Conservation (phyloP, 2,113 vertebrate species). For the Hiodon tergisus region DNA sequence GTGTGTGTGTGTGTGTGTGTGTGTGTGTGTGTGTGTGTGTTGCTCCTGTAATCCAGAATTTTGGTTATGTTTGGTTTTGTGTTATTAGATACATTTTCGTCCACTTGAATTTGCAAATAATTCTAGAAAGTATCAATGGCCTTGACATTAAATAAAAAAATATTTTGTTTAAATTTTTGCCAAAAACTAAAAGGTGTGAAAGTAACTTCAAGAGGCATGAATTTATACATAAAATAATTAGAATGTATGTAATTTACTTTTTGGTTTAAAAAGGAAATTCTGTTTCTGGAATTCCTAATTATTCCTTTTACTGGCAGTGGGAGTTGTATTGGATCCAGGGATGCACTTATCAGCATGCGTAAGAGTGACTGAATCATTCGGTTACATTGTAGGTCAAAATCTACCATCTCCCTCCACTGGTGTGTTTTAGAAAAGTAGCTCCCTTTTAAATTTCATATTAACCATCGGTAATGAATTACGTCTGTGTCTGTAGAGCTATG, state of each 20-base stretch:
- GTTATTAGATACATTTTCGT: slow-evolving; percentile 7
- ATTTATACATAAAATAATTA: slow-evolving; percentile 36
- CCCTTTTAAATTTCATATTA: too few species aligned
- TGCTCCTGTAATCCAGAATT: slow-evolving; percentile 12
- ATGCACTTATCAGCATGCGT: too few species aligned
- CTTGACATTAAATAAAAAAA: slow-evolving; percentile 1
- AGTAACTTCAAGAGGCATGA: slow-evolving; percentile 31
- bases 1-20: slow-evolving; percentile 15
- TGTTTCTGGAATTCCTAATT: not conserved
- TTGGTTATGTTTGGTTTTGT: not conserved
- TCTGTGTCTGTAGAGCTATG: too few species aligned
- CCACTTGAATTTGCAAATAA: slow-evolving; percentile 11
- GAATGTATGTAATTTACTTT: slow-evolving; percentile 27
- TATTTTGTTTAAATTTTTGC: slow-evolving; percentile 23
- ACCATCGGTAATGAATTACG: too few species aligned
- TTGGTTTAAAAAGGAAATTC: slow-evolving; percentile 9
- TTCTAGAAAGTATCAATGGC: not conserved
- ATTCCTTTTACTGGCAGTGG: not conserved
- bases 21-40: not conserved
- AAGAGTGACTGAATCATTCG: too few species aligned
- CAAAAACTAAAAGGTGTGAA: slow-evolving; percentile 31
- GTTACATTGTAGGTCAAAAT: too few species aligned
- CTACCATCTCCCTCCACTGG: too few species aligned
- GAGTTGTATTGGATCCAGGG: too few species aligned
- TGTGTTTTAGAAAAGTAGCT: too few species aligned